These are phyloP conservation scores for Hippocampus abdominalis DNA, from an alignment of 2,113 vertebrate species.

Conservation along the genomic window DNA sequence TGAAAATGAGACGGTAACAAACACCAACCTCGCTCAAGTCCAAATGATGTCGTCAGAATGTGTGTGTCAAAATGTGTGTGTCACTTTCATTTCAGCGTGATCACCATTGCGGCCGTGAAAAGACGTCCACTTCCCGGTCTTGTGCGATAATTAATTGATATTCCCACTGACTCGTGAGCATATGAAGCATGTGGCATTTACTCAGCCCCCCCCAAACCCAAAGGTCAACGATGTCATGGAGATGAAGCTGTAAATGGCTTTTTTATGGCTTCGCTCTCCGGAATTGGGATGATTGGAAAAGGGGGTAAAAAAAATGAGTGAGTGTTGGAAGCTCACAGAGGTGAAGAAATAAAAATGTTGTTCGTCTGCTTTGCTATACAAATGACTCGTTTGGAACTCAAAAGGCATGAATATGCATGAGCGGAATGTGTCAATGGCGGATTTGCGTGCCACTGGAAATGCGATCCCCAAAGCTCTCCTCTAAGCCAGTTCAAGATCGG, in stretches of 20 bases:
- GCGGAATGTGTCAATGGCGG: conserved; percentile 33
- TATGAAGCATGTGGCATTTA: neutral
- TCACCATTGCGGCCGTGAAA: too few relatives aligned
- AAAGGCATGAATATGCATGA: conserved; percentile 24
- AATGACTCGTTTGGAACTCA: conserved; percentile 14
- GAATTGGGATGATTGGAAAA: conserved; percentile 1
- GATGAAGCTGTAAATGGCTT: neutral
- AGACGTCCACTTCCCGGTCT: too few relatives aligned
- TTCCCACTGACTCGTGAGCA: neutral
- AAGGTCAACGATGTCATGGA: neutral
- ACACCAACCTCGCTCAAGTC: too few relatives aligned
- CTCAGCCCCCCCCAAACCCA: neutral
- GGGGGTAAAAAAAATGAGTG: neutral
- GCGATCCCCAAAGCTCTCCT: conserved; percentile 28
- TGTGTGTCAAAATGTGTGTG: neutral
- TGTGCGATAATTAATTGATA: too few relatives aligned
- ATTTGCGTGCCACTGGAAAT: conserved; percentile 43
- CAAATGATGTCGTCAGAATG: neutral
- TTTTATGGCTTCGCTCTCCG: conserved; percentile 1
- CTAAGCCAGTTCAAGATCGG: conserved; percentile 41
- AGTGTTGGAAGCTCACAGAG: neutral
- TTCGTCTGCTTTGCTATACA: neutral
- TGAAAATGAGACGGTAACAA: too few relatives aligned
- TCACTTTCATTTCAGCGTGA: neutral
- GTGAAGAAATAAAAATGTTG: conserved; percentile 11